Conservation (phyloP, 2,888 invertebrate genomes). For the Cantharis rustica region DNA sequence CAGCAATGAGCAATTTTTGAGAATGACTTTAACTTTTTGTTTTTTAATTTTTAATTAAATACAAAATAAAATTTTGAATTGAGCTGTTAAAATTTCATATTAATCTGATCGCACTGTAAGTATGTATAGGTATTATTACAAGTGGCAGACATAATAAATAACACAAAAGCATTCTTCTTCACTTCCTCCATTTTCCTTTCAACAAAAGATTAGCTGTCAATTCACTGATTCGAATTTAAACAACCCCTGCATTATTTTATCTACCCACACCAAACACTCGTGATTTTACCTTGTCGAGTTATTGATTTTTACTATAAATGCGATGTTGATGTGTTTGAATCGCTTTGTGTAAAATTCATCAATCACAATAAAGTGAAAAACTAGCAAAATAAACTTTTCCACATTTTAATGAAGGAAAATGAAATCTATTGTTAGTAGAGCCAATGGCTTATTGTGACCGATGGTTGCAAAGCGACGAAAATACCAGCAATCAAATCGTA, state of each 20-base stretch:
- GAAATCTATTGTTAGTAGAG: too few species aligned
- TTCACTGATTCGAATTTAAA: not conserved
- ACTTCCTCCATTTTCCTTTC: not conserved
- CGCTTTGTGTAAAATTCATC: not conserved
- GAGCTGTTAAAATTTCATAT: not conserved
- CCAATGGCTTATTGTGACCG: too few species aligned
- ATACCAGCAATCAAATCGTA: too few species aligned
- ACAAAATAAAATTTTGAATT: not conserved
- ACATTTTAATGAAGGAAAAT: too few species aligned
- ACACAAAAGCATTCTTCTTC: not conserved
- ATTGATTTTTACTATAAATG: not conserved
- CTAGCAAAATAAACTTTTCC: too few species aligned
- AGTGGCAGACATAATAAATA: not conserved
- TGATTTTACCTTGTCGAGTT: not conserved
- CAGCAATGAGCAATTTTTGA: too few species aligned
- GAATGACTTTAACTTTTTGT: too few species aligned
- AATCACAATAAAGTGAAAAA: not conserved
- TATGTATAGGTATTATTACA: not conserved
- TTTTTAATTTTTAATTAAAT: not conserved
- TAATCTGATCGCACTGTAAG: not conserved
- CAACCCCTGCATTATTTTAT: not conserved
- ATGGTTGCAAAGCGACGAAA: too few species aligned
- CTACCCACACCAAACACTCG: not conserved
- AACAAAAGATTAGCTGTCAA: not conserved
- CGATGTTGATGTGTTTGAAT: not conserved